A percentile compares a stretch with the other conserved stretches of the same genome.
These are phyloP conservation scores for Branchinecta sandiegonensis DNA, from an alignment of 2,888 invertebrate genomes.

Conservation along the genomic window DNA sequence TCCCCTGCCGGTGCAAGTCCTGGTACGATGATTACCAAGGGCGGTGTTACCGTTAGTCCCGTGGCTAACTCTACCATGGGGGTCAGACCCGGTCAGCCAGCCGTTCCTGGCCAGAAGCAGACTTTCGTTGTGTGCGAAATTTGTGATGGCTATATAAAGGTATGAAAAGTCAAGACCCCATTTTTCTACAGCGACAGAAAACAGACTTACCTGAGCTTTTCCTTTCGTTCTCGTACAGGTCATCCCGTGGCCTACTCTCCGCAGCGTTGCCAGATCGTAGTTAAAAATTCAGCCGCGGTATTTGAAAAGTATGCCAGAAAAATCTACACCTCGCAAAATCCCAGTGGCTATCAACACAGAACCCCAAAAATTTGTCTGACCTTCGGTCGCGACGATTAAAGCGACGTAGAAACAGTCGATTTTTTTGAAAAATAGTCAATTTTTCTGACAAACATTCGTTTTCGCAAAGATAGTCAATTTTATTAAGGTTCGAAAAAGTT, in stretches of 20 bases:
- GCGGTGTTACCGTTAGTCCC: constrained; percentile 31
- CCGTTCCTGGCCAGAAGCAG: constrained; percentile 45
- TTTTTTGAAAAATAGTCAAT: too few species aligned
- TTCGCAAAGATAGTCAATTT: too few species aligned
- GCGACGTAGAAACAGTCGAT: too few species aligned
- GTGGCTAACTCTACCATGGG: constrained; percentile 29
- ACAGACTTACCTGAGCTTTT: not conserved
- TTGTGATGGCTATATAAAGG: constrained; percentile 88
- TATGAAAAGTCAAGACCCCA: constrained; percentile 26
- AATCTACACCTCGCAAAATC: too few species aligned
- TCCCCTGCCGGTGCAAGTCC: constrained; percentile 34
- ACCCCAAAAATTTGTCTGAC: too few species aligned
- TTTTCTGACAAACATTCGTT: too few species aligned
- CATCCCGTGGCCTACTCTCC: not conserved
- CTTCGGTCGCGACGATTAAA: too few species aligned
- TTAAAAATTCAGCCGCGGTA: too few species aligned
- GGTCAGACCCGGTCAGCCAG: constrained; percentile 28
- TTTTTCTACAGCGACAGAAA: not conserved
- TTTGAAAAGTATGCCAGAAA: too few species aligned
- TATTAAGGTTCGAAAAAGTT: too few species aligned
- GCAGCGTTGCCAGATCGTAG: too few species aligned
- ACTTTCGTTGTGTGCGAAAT: constrained; percentile 90
- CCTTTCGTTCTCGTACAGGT: not conserved
- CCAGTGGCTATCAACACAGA: too few species aligned
- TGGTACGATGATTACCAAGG: constrained; percentile 35